Conservation (phyloP, 35 echinoderm and acorn worm genomes). For the Ophiothrix spiculata region DNA sequence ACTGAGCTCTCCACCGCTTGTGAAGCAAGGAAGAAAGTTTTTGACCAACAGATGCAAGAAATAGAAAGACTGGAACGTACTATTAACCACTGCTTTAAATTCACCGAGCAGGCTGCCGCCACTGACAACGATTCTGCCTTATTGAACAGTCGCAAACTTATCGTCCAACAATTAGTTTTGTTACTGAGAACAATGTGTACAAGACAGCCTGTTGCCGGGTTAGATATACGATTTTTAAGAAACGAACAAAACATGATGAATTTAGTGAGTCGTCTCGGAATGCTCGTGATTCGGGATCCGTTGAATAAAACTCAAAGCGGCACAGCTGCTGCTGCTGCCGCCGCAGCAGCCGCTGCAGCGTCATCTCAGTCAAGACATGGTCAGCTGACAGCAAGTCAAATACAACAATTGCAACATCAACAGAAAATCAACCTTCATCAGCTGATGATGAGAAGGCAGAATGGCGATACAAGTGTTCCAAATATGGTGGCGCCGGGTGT, state of each 20-base stretch:
- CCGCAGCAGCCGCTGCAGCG: neutral
- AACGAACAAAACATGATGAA: conserved; percentile 42
- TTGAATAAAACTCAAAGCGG: neutral
- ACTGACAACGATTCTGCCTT: conserved; percentile 58
- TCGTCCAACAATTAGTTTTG: conserved; percentile 62
- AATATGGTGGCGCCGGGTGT: neutral
- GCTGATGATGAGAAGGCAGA: conserved; percentile 26
- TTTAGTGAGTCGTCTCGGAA: conserved; percentile 15
- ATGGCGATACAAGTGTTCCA: neutral
- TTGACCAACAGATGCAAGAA: conserved; percentile 63
- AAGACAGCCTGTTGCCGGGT: conserved; percentile 55
- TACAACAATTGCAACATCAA: neutral
- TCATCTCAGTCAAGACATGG: neutral
- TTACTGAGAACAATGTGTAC: conserved; percentile 56
- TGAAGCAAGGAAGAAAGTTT: conserved; percentile 39
- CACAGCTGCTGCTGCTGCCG: neutral
- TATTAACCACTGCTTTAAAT: conserved; percentile 48
- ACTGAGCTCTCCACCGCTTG: conserved; percentile 52
- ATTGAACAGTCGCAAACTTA: conserved; percentile 48
- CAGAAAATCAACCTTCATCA: conserved; percentile 40
- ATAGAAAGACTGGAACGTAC: conserved; percentile 49
- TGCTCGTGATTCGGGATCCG: conserved; percentile 30
- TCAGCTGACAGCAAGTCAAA: neutral
- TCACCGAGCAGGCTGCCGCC: conserved; percentile 34
- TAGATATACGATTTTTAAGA: conserved; percentile 62